These are phyloP conservation scores for Buphagus erythrorhynchus DNA, from an alignment of 2,797 vertebrate species.

Conservation along the genomic window DNA sequence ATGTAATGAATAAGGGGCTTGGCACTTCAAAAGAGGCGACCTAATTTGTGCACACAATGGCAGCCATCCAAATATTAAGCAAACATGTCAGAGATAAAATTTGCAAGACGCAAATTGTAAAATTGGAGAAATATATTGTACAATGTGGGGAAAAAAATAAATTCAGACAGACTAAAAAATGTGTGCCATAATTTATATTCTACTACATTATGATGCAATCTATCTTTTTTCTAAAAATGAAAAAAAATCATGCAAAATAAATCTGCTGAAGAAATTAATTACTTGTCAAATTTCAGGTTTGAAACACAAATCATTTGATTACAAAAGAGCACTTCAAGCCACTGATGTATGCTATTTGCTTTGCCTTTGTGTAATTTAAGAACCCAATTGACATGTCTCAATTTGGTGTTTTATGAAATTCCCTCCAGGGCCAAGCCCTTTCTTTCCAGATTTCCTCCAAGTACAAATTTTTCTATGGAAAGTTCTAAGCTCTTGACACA, in stretches of 20 bases:
- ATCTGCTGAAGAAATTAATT: conserved; percentile 7
- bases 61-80: conserved; percentile 23
- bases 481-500: background rate
- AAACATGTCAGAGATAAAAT: conserved; percentile 37
- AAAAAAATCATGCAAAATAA: background rate
- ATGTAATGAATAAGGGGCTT: conserved; percentile 17
- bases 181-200: background rate
- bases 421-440: background rate
- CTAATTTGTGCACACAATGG: background rate
- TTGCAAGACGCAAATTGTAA: background rate
- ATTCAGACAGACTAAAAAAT: background rate
- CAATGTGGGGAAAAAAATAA: background rate
- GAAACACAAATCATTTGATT: conserved; percentile 33
- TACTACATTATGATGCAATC: background rate
- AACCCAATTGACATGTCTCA: conserved; percentile 38
- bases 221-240: background rate
- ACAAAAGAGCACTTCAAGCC: conserved; percentile 13
- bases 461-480: background rate
- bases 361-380: conserved; percentile 42
- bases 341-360: conserved; percentile 24
- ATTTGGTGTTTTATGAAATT: conserved; percentile 54
- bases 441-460: conserved; percentile 20
- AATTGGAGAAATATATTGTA: background rate
- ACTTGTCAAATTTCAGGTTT: conserved; percentile 27
- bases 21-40: background rate